phyloP scores from a whole-genome alignment of 2,113 vertebrate genomes.

The Naja naja region DNA sequence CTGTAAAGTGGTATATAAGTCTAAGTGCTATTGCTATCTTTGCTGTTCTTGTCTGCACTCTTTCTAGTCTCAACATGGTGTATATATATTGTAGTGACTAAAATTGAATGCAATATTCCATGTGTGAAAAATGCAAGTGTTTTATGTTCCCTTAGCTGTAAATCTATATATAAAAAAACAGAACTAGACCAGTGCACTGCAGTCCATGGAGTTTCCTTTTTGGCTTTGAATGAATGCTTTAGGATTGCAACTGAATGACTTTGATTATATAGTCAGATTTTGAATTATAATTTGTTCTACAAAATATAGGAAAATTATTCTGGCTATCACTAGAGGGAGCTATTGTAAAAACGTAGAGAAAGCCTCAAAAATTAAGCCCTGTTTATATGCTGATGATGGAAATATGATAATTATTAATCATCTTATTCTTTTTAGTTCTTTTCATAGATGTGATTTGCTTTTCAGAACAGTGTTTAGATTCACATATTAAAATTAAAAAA shows the following conservation, averaged over 20 bases:
- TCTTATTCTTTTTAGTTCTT: conserved; percentile 33
- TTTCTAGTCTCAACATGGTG: too few relatives aligned
- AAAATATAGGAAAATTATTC: conserved; percentile 34
- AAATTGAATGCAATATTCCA: background rate
- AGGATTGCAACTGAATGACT: background rate
- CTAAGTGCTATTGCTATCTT: too few relatives aligned
- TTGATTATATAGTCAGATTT: background rate
- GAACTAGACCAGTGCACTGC: background rate
- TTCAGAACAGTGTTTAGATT: conserved; percentile 37
- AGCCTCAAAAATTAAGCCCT: background rate
- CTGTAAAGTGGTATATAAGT: too few relatives aligned
- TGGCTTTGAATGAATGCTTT: background rate
- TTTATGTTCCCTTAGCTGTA: background rate
- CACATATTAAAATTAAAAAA: conserved; percentile 37
- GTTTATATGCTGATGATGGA: conserved; percentile 31
- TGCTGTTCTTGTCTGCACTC: too few relatives aligned
- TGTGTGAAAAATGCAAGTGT: background rate
- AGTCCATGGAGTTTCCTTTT: background rate
- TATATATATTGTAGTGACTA: background rate
- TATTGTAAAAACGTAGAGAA: conserved; percentile 69
- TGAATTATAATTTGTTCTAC: background rate
- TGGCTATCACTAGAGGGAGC: conserved; percentile 69
- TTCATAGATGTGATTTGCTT: conserved; percentile 27
- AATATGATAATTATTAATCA: conserved; percentile 52
- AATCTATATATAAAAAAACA: background rate